Conservation (phyloP, 2,888 invertebrate species). For the Watsonalla cultraria region DNA sequence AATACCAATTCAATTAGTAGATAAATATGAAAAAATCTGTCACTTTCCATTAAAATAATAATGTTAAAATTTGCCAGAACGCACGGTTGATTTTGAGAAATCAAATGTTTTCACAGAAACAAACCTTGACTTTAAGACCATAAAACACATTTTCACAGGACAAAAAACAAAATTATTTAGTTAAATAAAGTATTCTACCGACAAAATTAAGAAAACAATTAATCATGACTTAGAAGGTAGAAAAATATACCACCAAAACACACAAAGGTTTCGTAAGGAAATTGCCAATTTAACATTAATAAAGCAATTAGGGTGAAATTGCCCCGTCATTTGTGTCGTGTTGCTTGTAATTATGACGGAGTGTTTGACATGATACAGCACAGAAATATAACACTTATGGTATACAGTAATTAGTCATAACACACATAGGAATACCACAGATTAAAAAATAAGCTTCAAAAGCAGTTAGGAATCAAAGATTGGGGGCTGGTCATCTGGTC, state of each 20-base stretch:
- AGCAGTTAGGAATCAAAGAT: too few species aligned
- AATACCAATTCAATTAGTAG: too few species aligned
- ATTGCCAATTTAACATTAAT: slow-evolving; percentile 11
- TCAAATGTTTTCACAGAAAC: too few species aligned
- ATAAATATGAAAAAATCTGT: too few species aligned
- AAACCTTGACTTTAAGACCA: too few species aligned
- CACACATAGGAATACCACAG: neutral
- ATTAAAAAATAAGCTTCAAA: too few species aligned
- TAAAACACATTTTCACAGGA: too few species aligned
- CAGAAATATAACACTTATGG: neutral
- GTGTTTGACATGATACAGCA: slow-evolving; percentile 1
- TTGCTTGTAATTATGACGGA: slow-evolving; percentile 8
- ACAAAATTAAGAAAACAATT: slow-evolving; percentile 9
- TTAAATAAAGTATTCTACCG: neutral
- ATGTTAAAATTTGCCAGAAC: too few species aligned
- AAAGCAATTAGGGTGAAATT: slow-evolving; percentile 12
- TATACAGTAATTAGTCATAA: neutral
- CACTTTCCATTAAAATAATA: too few species aligned
- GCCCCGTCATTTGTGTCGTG: slow-evolving; percentile 8
- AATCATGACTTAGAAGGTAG: slow-evolving; percentile 20
- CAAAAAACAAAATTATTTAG: neutral
- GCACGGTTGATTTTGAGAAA: too few species aligned
- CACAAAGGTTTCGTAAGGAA: slow-evolving; percentile 5
- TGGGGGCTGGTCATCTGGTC: too few species aligned
- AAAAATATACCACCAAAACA: slow-evolving; percentile 6